These are phyloP conservation scores for Notothenia coriiceps DNA, from an alignment of 2,113 vertebrate species.

Conservation along the genomic window DNA sequence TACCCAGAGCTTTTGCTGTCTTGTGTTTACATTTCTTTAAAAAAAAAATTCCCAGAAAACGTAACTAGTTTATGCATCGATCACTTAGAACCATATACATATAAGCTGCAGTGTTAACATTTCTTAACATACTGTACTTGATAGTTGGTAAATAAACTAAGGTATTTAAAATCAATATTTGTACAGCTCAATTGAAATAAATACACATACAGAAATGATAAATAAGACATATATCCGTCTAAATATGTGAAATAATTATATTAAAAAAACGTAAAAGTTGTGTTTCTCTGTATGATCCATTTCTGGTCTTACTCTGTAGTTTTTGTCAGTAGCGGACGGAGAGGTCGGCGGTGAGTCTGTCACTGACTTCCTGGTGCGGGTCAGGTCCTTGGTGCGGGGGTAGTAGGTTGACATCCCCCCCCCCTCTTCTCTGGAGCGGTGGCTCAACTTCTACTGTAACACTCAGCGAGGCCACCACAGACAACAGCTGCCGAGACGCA, in stretches of 20 bases:
- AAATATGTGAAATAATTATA: not conserved
- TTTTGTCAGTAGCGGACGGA: conserved; percentile 93
- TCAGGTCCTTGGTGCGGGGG: conserved; percentile 92
- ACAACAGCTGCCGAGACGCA: conserved; percentile 48
- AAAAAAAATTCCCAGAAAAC: too few relatives aligned
- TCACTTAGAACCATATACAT: not conserved
- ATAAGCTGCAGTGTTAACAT: not conserved
- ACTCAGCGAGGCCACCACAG: conserved; percentile 37
- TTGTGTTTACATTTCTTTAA: not conserved
- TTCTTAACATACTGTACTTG: not conserved
- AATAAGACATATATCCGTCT: not conserved
- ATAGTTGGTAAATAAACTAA: not conserved
- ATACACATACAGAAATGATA: not conserved
- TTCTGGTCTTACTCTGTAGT: conserved; percentile 91
- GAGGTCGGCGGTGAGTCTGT: conserved; percentile 94
- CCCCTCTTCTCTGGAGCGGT: conserved; percentile 33
- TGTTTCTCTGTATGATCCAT: conserved; percentile 15
- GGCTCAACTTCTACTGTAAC: conserved; percentile 56
- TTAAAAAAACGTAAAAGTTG: not conserved
- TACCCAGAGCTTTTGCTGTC: not conserved
- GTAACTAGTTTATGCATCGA: not conserved
- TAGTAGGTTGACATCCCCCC: conserved; percentile 92
- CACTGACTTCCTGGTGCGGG: conserved; percentile 91
- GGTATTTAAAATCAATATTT: not conserved
- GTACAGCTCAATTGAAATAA: not conserved